These are phyloP conservation scores for Mnemiopsis leidyi DNA, from an alignment of 37 sponge, comb jelly and placozoan species.

Conservation along the genomic window DNA sequence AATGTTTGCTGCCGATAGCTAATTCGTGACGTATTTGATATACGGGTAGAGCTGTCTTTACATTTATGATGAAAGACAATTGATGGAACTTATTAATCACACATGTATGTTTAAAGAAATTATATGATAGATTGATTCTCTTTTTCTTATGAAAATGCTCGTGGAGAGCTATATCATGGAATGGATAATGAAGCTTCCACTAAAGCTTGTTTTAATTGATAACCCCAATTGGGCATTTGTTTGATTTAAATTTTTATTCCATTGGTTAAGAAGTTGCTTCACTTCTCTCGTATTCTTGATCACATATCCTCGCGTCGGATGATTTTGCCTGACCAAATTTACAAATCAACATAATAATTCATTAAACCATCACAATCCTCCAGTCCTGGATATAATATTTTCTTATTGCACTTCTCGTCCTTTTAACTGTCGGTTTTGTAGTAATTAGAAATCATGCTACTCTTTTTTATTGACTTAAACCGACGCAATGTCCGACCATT, in stretches of 20 bases:
- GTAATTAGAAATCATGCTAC: too few relatives aligned
- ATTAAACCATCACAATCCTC: too few relatives aligned
- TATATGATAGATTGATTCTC: neutral
- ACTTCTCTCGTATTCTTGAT: neutral
- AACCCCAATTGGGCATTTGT: slow-evolving; percentile 32
- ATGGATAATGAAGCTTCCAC: neutral
- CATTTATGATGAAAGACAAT: neutral
- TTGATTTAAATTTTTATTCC: slow-evolving; percentile 15
- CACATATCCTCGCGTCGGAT: too few relatives aligned
- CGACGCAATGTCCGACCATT: too few relatives aligned
- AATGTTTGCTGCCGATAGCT: neutral
- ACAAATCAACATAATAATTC: too few relatives aligned
- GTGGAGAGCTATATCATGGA: neutral
- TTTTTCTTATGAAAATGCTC: neutral
- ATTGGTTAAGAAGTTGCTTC: neutral
- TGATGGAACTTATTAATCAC: neutral
- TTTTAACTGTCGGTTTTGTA: too few relatives aligned
- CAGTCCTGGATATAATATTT: too few relatives aligned
- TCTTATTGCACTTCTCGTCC: too few relatives aligned
- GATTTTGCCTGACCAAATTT: too few relatives aligned
- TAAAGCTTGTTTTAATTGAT: slow-evolving; percentile 32
- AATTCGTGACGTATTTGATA: neutral
- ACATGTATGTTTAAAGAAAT: neutral
- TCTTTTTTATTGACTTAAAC: too few relatives aligned
- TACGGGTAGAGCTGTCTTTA: neutral